Evolutionary conservation across 1,140 invertebrate species (phyloP).

Genomic region (Pantala flavescens): DNA sequence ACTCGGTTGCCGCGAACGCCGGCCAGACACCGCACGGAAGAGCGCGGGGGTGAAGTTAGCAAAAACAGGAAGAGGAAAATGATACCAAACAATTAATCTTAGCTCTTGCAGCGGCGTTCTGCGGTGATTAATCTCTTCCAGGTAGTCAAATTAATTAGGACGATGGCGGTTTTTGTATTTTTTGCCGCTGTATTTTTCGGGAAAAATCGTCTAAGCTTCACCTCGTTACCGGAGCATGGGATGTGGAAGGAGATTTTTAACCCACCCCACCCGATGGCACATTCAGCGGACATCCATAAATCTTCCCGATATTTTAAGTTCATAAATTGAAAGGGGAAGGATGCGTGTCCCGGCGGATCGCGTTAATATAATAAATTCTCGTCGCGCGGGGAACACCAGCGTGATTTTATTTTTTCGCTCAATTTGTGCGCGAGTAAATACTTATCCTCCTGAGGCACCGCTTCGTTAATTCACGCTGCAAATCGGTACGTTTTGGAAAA

Average conservation of each 20-base stretch:
- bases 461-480: background rate
- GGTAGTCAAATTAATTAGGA: slow-evolving; percentile 3
- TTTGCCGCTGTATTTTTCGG: background rate
- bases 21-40: background rate
- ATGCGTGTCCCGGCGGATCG: background rate
- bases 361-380: background rate
- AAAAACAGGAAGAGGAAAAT: background rate
- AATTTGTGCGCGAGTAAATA: background rate
- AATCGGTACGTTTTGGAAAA: background rate
- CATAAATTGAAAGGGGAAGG: background rate
- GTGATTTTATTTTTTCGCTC: background rate
- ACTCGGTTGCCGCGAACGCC: background rate
- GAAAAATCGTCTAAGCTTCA: background rate
- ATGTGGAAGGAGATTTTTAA: background rate
- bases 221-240: background rate
- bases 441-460: too few relatives aligned
- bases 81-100: slow-evolving; percentile 4
- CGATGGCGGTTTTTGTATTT: background rate
- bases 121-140: background rate
- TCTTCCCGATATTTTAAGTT: background rate
- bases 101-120: background rate
- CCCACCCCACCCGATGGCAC: background rate
- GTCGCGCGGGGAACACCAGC: background rate
- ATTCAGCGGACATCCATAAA: background rate
- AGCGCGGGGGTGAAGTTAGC: background rate